Evolutionary conservation across 1,140 invertebrate genomes (phyloP), one percentile per base, ranked within the genome.

Genomic region (Aphelenchoides besseyi): DNA sequence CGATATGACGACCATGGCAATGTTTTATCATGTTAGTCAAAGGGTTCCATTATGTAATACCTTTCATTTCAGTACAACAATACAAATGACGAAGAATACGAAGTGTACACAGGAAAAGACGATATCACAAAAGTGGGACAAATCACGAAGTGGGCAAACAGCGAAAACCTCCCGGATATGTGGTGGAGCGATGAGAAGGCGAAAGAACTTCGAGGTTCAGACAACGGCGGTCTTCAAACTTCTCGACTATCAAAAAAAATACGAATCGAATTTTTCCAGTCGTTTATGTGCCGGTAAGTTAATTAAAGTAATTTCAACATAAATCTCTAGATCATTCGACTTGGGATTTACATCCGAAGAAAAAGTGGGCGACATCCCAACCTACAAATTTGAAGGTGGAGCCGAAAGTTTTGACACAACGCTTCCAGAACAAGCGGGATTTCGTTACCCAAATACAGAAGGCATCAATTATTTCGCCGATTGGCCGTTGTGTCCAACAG

Each of bases 391-490:
- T 55, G 48, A 70, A 9, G 55, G 69, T 28, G 55, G 59, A 0
- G 26, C 28, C 35, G 64, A 70, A 23, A 64, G 68, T 28, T 79
- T 41, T 23, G 78, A 79, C 70, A 79, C 77, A 28, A 79, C 74
- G 0, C 55, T 72, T 28, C 52, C 71, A 48, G 52, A 80, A 33
- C 79, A 79, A 18, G 32, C 61, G 1, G 77, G 77, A 18, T 81
- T 79, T 61, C 74, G 79, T 30, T 79, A 79, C 67, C 18, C 32
- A 41, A 79, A 79, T 52, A 29, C 48, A 0, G 77, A 79, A 64
- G 69, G 68, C 3, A 59, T 70, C 18, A 77, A 79, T 57, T 79
- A 79, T 67, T 81, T 57, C 36, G 73, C 78, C 2, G 23, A 80
- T 3, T 79, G 77, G 77, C 77, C 77, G n/a, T 32, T 41, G 9